Evolutionary conservation across 2,888 invertebrate genomes (phyloP).

Genomic region (Tachina fera): DNA sequence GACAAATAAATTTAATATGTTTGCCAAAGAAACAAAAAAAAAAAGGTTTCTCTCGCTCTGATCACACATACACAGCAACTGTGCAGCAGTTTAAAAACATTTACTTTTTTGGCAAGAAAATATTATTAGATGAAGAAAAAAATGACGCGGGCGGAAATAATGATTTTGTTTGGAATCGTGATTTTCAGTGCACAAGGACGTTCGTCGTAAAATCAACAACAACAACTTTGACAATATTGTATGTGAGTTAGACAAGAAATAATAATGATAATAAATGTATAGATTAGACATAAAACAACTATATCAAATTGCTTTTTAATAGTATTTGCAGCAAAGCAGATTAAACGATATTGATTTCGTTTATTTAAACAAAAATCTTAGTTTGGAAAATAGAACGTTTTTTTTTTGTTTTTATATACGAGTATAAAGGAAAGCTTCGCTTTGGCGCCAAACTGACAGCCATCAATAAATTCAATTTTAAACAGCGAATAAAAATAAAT

Average conservation of each 20-base stretch:
- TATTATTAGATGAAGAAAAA: neutral
- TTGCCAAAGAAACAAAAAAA: constrained; percentile 28
- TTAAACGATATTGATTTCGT: constrained; percentile 45
- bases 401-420: neutral
- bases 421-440: constrained; percentile 7
- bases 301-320: constrained; percentile 24
- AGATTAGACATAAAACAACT: constrained; percentile 23
- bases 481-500: constrained; percentile 30
- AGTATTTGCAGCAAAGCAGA: constrained; percentile 29
- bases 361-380: constrained; percentile 8
- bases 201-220: neutral
- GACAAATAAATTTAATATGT: neutral
- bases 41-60: constrained; percentile 51
- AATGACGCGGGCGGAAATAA: constrained; percentile 65
- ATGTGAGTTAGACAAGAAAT: constrained; percentile 58
- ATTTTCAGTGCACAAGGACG: constrained; percentile 64
- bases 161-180: constrained; percentile 56
- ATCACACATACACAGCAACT: constrained; percentile 3
- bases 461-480: constrained; percentile 64
- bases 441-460: constrained; percentile 65
- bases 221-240: constrained; percentile 35
- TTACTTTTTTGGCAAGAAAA: constrained; percentile 5
- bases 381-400: constrained; percentile 47
- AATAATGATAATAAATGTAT: constrained; percentile 43
- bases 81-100: constrained; percentile 6